Percentiles rank a stretch among this genome's conserved stretches.
These are phyloP conservation scores for Neomorphus geoffroyi DNA, from an alignment of 2,797 vertebrate genomes.

Conservation along the genomic window DNA sequence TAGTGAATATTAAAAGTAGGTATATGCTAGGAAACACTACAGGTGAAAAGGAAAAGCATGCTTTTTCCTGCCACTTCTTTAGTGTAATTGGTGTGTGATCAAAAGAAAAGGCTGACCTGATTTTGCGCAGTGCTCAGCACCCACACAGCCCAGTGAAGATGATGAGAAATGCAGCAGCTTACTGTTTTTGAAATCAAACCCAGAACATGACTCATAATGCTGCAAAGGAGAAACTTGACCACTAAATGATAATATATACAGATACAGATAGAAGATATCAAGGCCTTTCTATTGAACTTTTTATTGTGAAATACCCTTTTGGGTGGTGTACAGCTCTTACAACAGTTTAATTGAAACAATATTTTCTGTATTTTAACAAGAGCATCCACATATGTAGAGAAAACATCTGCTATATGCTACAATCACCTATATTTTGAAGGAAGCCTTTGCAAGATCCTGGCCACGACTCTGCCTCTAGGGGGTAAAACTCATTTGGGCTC, in stretches of 20 bases:
- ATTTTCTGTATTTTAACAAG: constrained; percentile 26
- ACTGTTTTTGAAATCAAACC: constrained; percentile 53
- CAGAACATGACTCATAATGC: constrained; percentile 47
- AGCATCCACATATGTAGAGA: background rate
- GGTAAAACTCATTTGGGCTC: background rate
- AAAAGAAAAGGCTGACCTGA: constrained; percentile 57
- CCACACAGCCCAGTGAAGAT: constrained; percentile 46
- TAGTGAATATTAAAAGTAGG: background rate
- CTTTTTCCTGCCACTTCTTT: background rate
- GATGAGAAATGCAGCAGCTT: constrained; percentile 45
- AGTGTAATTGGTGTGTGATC: constrained; percentile 10
- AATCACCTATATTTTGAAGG: background rate
- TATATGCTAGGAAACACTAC: background rate
- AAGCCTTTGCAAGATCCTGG: background rate
- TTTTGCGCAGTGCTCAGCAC: constrained; percentile 44
- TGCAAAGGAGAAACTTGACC: constrained; percentile 33
- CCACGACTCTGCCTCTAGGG: background rate
- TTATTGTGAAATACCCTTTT: constrained; percentile 65
- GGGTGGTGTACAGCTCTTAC: constrained; percentile 2
- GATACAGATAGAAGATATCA: constrained; percentile 6
- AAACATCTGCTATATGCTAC: background rate
- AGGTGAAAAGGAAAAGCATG: background rate
- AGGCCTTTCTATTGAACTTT: constrained; percentile 19
- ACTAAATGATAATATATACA: constrained; percentile 22
- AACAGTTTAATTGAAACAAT: constrained; percentile 51